Evolutionary conservation across 2,797 vertebrate genomes (phyloP).

Genomic region (Discoglossus pictus): DNA sequence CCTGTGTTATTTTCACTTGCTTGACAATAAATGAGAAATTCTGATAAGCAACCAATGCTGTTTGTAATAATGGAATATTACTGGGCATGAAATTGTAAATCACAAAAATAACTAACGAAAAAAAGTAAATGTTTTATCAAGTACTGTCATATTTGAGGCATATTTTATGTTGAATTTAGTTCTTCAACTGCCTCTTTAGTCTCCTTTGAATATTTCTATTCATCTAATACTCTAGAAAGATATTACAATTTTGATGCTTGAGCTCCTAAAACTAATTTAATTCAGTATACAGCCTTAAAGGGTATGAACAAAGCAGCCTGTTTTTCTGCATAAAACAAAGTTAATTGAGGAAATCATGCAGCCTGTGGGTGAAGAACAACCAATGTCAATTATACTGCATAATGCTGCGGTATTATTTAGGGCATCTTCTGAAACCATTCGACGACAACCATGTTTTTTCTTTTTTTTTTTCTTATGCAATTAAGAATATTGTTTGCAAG

Average conservation of each 20-base stretch:
- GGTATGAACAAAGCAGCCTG: constrained; percentile 25
- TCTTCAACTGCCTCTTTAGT: constrained; percentile 58
- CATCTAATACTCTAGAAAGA: constrained; percentile 66
- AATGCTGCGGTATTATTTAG: neutral
- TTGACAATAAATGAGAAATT: no score
- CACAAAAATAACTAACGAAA: no score
- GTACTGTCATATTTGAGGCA: constrained; percentile 58
- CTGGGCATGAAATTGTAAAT: no score
- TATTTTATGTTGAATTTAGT: constrained; percentile 65
- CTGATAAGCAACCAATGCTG: no score
- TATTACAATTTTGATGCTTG: constrained; percentile 62
- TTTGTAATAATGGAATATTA: no score
- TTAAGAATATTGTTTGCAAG: constrained; percentile 1
- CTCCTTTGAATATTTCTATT: constrained; percentile 59
- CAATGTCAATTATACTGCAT: constrained; percentile 3
- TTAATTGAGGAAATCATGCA: constrained; percentile 16
- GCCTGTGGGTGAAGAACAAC: constrained; percentile 30
- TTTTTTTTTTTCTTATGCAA: neutral
- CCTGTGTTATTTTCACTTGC: no score
- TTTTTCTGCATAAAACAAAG: constrained; percentile 30
- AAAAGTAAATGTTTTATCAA: no score
- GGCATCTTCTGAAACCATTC: neutral
- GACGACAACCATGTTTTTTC: neutral
- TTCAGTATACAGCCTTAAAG: constrained; percentile 51
- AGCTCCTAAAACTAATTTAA: constrained; percentile 71